Evolutionary conservation across 2,113 vertebrate genomes (phyloP).

Genomic region (Syngnathus floridae): DNA sequence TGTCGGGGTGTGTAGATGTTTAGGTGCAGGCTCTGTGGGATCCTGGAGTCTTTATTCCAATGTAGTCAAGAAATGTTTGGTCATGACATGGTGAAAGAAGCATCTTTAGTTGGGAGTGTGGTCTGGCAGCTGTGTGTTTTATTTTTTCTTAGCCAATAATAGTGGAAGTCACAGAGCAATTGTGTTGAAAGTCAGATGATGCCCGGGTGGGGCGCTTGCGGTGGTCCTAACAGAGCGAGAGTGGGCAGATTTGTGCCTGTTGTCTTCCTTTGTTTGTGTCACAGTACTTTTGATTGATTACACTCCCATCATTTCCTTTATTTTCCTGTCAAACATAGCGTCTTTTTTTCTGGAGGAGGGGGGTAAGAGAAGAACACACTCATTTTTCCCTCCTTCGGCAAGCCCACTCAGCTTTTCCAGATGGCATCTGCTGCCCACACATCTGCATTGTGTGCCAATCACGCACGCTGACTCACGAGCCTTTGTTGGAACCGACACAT

Average conservation of each 20-base stretch:
- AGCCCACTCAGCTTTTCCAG: slow-evolving; percentile 66
- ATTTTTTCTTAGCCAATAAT: slow-evolving; percentile 32
- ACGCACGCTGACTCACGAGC: slow-evolving; percentile 41
- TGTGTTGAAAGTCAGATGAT: slow-evolving; percentile 54
- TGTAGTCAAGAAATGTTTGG: neutral
- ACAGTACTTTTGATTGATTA: slow-evolving; percentile 83
- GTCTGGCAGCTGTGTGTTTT: slow-evolving; percentile 36
- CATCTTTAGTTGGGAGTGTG: slow-evolving; percentile 36
- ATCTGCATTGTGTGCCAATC: slow-evolving; percentile 81
- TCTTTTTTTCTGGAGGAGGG: slow-evolving; percentile 53
- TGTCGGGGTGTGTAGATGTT: no score
- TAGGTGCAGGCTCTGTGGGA: no score
- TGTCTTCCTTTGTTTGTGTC: slow-evolving; percentile 77
- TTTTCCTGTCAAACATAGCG: slow-evolving; percentile 76
- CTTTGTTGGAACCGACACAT: slow-evolving; percentile 24
- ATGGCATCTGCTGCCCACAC: slow-evolving; percentile 88
- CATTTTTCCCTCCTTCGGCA: slow-evolving; percentile 68
- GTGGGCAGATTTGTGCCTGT: slow-evolving; percentile 58
- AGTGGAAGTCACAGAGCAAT: slow-evolving; percentile 2
- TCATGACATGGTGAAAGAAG: slow-evolving; percentile 48
- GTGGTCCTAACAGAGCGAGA: slow-evolving; percentile 26
- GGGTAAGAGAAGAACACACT: slow-evolving; percentile 18
- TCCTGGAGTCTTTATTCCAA: no score
- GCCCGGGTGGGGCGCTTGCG: slow-evolving; percentile 1
- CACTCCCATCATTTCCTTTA: slow-evolving; percentile 76